Base-by-base conservation (phyloP, 2,113 vertebrate genomes). In the Canis aureus region DNA sequence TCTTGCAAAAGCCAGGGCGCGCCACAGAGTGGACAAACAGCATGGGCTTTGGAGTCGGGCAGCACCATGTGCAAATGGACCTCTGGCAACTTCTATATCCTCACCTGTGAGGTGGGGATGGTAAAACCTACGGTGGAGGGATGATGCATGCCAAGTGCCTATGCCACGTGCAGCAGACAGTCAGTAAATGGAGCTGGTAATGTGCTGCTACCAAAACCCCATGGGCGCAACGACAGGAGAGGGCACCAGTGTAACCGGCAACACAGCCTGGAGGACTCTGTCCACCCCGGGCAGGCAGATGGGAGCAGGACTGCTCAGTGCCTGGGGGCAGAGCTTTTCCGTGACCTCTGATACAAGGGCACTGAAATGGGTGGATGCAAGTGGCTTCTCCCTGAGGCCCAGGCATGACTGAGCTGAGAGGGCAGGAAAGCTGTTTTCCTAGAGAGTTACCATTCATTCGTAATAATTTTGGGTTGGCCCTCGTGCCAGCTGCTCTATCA, bases 1-100 rank as follows among this genome's bases (percentile, higher is more conserved):
- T 11, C 2, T 59, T 79, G 64, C 90, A 73, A 67, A 87, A 88
- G 6, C 27, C 7, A 79, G 57, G 23, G 17, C n/a, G 27, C 5
- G 1, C 2, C 19, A 11, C 3, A 4, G 0, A 25, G 22, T 11
- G 15, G 57, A 12, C 9, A 71, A 73, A 51, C 27, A 87, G 4
- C 43, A 55, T 1, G 0, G 11, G 57, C 17, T 73, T 66, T n/a
- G 60, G 74, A 38, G 19, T 29, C 67, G 13, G 32, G 67, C 25
- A 5, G 64, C 19, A 10, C 20, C 10, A 16, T 38, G 2, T 38
- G 5, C 74, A 73, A 38, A 84, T 27, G 27, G 23, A 23, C 55
- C 22, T 71, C 53, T 43, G 59, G 66, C 32, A 13, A 5, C 57
- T 38, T 83, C 67, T 2, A 0, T 49, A 17, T 89, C 67, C 85